These are phyloP conservation scores for Lasaia peninsularis DNA, from an alignment of 1,140 invertebrate genomes.

Conservation along the genomic window DNA sequence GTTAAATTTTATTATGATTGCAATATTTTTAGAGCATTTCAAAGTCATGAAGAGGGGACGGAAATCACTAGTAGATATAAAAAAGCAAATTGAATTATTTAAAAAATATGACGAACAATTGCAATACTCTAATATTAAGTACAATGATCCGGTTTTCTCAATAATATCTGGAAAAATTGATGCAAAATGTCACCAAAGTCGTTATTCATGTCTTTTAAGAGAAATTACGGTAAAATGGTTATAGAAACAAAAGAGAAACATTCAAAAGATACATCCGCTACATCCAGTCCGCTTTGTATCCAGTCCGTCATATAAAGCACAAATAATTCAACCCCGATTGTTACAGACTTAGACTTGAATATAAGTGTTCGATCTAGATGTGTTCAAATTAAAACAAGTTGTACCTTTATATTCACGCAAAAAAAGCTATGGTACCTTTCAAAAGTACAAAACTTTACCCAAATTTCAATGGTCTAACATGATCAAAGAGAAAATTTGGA, in stretches of 20 bases:
- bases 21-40: too few relatives aligned
- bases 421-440: not conserved
- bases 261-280: not conserved
- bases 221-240: not conserved
- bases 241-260: not conserved
- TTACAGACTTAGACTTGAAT: not conserved
- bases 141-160: slow-evolving; percentile 1
- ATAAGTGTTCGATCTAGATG: not conserved
- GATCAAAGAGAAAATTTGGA: not conserved
- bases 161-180: not conserved
- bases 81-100: slow-evolving; percentile 2
- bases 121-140: slow-evolving; percentile 2
- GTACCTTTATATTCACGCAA: not conserved
- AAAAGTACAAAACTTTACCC: not conserved
- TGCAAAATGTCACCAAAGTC: not conserved
- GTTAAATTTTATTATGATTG: too few relatives aligned
- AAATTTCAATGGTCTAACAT: not conserved
- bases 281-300: not conserved
- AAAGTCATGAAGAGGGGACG: too few relatives aligned
- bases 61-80: not conserved
- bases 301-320: not conserved
- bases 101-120: not conserved
- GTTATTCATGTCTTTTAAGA: not conserved
- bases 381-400: slow-evolving; percentile 5
- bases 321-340: not conserved